Evolutionary conservation across 2,888 invertebrate genomes (phyloP).

Genomic region (Pseudanteris insignis): DNA sequence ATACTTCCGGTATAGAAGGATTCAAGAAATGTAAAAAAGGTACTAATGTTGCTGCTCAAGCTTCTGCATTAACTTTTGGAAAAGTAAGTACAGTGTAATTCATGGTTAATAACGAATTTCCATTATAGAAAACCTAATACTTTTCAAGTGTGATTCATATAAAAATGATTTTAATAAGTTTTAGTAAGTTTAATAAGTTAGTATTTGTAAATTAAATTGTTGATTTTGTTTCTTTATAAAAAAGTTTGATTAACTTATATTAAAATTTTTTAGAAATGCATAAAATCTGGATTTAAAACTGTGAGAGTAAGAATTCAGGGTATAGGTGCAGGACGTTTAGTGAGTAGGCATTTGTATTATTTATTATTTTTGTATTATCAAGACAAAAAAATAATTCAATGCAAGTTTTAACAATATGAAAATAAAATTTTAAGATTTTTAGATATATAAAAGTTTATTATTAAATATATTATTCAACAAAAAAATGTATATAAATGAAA

Average conservation of each 20-base stretch:
- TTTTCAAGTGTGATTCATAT: constrained; percentile 13
- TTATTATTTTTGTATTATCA: background rate
- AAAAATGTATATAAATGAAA: too few species aligned
- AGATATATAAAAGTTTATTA: too few species aligned
- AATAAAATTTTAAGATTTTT: too few species aligned
- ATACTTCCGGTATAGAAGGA: constrained; percentile 89
- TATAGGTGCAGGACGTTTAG: constrained; percentile 90
- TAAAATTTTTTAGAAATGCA: too few species aligned
- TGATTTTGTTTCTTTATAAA: too few species aligned
- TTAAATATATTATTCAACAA: too few species aligned
- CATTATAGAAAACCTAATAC: too few species aligned
- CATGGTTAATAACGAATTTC: background rate
- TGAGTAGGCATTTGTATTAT: constrained; percentile 65
- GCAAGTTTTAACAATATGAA: too few species aligned
- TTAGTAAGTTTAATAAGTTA: too few species aligned
- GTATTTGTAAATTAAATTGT: too few species aligned
- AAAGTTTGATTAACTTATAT: too few species aligned
- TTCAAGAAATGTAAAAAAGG: constrained; percentile 96
- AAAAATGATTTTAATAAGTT: too few species aligned
- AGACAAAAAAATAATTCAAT: background rate
- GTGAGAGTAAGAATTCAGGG: constrained; percentile 83
- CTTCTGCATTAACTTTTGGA: constrained; percentile 85
- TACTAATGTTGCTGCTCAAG: constrained; percentile 96
- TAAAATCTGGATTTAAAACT: constrained; percentile 76
- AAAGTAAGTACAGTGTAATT: constrained; percentile 68